These are phyloP conservation scores for Catostylus mosaicus DNA, from an alignment of 30 jellyfish, hydroid and myxozoan species.

Conservation along the genomic window DNA sequence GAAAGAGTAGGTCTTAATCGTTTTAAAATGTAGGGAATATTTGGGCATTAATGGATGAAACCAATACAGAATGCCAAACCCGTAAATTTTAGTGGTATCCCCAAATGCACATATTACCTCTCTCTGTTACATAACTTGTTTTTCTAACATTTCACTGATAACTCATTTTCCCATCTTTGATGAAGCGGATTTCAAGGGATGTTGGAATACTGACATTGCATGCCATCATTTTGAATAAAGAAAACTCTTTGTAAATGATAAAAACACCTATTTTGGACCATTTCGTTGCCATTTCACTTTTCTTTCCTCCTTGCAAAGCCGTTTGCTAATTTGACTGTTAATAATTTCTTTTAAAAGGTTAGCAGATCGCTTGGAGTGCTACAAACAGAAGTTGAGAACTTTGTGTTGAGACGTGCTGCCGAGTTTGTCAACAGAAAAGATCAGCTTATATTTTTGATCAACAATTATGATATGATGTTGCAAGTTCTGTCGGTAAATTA, in stretches of 20 bases:
- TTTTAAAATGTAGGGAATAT: neutral
- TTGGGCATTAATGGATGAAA: neutral
- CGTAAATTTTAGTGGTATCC: neutral
- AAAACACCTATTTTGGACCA: too few species aligned
- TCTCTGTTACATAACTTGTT: too few species aligned
- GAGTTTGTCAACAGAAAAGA: constrained; percentile 94
- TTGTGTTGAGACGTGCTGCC: constrained; percentile 92
- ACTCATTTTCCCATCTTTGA: too few species aligned
- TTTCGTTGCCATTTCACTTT: too few species aligned
- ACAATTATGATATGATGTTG: constrained; percentile 94
- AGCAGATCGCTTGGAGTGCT: constrained; percentile 74
- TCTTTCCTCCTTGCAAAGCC: too few species aligned
- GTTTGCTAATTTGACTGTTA: too few species aligned
- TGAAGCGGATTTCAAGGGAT: too few species aligned
- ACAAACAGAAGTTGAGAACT: constrained; percentile 94
- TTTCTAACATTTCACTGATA: too few species aligned
- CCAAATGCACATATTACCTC: too few species aligned
- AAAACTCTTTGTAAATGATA: too few species aligned
- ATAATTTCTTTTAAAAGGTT: constrained; percentile 51
- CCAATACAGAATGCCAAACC: neutral
- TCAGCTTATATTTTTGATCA: constrained; percentile 86
- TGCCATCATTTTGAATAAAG: too few species aligned
- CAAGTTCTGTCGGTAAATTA: constrained; percentile 86
- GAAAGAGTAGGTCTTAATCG: constrained; percentile 66
- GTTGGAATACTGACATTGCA: too few species aligned